phyloP scores from a whole-genome alignment of 2,888 invertebrate species.

The Limnephilus rhombicus region DNA sequence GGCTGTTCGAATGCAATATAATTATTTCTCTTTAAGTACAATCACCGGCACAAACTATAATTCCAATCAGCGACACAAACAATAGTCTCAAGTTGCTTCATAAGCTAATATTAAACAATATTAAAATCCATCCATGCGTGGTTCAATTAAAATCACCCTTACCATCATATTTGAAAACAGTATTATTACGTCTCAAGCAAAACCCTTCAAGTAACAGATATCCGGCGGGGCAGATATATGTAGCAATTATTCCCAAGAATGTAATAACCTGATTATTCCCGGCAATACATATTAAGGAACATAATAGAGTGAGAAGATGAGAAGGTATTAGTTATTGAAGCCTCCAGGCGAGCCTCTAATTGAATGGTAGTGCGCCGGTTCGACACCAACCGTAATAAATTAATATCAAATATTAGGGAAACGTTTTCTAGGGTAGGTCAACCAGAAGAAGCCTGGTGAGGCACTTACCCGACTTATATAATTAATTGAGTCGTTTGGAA shows the following conservation, averaged over 20 bases:
- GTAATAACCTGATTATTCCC: slow-evolving; percentile 39
- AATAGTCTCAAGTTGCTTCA: background rate
- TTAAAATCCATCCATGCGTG: background rate
- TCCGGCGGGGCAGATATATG: background rate
- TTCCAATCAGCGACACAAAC: background rate
- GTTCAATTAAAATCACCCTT: background rate
- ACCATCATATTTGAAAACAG: background rate
- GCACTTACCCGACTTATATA: background rate
- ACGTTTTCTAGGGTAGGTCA: background rate
- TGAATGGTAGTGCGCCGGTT: slow-evolving; percentile 27
- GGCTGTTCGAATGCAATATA: too few relatives aligned
- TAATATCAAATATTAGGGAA: background rate
- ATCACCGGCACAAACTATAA: too few relatives aligned
- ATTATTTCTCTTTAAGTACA: background rate
- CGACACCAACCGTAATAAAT: slow-evolving; percentile 30
- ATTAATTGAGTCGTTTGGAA: background rate
- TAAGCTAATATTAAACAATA: background rate
- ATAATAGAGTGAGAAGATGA: slow-evolving; percentile 35
- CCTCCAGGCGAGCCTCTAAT: slow-evolving; percentile 28
- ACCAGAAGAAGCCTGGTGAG: background rate
- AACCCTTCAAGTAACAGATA: slow-evolving; percentile 32
- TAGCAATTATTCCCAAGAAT: slow-evolving; percentile 41
- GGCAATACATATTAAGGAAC: slow-evolving; percentile 7
- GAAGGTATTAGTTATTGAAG: slow-evolving; percentile 28
- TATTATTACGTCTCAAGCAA: background rate